Percentiles rank a stretch among this genome's conserved stretches.
Conservation (phyloP, 1,140 invertebrate species). For the Drosophila burlai region DNA sequence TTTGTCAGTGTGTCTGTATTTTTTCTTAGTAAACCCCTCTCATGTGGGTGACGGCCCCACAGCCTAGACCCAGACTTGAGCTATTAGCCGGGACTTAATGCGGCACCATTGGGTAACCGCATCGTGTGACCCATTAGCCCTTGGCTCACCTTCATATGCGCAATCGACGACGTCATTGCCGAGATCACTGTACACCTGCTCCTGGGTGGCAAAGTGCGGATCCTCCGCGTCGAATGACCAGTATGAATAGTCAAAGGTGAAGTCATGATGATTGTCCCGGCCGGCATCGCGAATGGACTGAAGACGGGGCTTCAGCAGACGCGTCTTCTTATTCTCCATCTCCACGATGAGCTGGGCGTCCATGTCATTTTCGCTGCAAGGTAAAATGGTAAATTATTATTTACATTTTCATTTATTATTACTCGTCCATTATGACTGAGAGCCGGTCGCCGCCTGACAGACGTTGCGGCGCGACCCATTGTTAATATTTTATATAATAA, state of each 20-base stretch:
- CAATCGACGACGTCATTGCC: constrained; percentile 96
- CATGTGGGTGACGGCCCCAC: constrained; percentile 5
- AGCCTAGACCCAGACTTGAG: constrained; percentile 1
- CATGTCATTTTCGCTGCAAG: constrained; percentile 92
- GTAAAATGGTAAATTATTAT: constrained; percentile 2
- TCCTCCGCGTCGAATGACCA: constrained; percentile 93
- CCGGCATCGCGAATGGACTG: constrained; percentile 86
- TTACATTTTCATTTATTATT: constrained; percentile 19
- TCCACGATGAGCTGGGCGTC: constrained; percentile 93
- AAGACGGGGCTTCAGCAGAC: constrained; percentile 91
- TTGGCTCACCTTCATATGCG: constrained; percentile 90
- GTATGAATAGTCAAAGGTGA: constrained; percentile 97
- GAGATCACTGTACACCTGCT: constrained; percentile 94
- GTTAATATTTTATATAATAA: constrained; percentile 50
- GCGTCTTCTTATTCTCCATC: constrained; percentile 95
- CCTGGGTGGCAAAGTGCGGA: constrained; percentile 91
- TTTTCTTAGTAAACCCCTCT: neutral
- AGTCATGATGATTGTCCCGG: constrained; percentile 92
- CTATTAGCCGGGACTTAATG: constrained; percentile 15
- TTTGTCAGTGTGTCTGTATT: neutral
- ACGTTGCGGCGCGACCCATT: constrained; percentile 9
- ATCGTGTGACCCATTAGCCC: constrained; percentile 23
- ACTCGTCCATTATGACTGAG: constrained; percentile 6
- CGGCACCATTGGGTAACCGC: constrained; percentile 35
- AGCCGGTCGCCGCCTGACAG: too few relatives aligned